Base-by-base conservation (phyloP, 2,888 invertebrate species). In the Lepidochrysops patricia region DNA sequence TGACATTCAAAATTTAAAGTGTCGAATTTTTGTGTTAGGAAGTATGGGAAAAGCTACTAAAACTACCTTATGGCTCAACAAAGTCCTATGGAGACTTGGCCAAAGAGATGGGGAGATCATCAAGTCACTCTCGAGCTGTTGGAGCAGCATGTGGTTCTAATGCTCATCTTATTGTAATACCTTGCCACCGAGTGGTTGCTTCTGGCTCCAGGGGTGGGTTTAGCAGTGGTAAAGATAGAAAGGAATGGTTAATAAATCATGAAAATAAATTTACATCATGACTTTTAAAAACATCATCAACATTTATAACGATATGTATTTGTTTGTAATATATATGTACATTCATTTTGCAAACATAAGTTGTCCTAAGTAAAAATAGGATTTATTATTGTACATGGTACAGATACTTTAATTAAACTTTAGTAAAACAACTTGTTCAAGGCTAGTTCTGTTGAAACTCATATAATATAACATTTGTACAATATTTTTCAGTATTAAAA, bases 141-240 rank as follows among this genome's bases (percentile, higher is more conserved):
- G 85, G 89, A 0, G 76, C 82, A 54, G 84, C 89, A 32, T 86
- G 87, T 63, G 84, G 84, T 2, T 84, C 84, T 0, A 89, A 89
- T 65, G 64, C 76, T 0, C 79, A 83, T 60, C 49, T 85, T 7
- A 58, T 89, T 37, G 71, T 89, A 0, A 72, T 88, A 27, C 89
- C 89, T 1, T 89, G 89, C 64, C 89, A 89, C 60, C 72, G 89
- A 49, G 57, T 89, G 1, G 73, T 88, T 1, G 82, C 82, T 25
- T 68, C 77, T 7, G 68, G 67, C 1, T 77, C 82, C 2, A 80
- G 78, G 60, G 88, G 87, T 35, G 92, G 91, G 2, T 92, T 89
- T 68, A 90, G 85, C 37, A 80, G 90, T 66, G 87, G 90, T 2
- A 70, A 87, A 13, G 88, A 90, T 26, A 86, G 91, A 66, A 90